These are phyloP conservation scores for Callithrix jacchus DNA, from an alignment of 2,113 vertebrate species.

Conservation along the genomic window DNA sequence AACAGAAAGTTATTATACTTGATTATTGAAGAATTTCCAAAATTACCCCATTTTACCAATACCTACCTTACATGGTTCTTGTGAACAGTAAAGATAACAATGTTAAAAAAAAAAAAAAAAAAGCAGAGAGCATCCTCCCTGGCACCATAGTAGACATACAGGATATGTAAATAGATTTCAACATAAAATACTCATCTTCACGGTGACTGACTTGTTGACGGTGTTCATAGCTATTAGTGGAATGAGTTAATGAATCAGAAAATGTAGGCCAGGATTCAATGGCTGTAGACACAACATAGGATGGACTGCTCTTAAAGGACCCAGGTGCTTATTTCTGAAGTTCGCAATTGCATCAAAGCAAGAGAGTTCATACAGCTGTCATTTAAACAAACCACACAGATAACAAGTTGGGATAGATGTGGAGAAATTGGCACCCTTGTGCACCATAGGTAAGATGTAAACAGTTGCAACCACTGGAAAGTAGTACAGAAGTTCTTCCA, in stretches of 20 bases:
- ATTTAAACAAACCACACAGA: constrained; percentile 72
- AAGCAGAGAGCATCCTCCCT: background rate
- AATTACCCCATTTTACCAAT: background rate
- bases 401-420: background rate
- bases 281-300: background rate
- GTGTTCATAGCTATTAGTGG: constrained; percentile 39
- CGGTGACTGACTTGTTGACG: background rate
- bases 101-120: background rate
- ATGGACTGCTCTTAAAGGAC: constrained; percentile 39
- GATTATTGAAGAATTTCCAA: constrained; percentile 10
- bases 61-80: background rate
- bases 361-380: constrained; percentile 65
- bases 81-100: background rate
- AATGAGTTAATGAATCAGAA: constrained; percentile 52
- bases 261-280: constrained; percentile 23
- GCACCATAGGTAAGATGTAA: background rate
- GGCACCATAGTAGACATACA: background rate
- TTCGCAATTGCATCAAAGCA: constrained; percentile 64
- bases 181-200: background rate
- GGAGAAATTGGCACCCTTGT: background rate
- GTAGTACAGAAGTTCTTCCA: background rate
- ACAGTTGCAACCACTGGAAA: background rate
- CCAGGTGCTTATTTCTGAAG: constrained; percentile 66
- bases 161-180: background rate
- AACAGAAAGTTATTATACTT: background rate